Conservation (phyloP, 2,797 vertebrate species). For the Trachurus trachurus region DNA sequence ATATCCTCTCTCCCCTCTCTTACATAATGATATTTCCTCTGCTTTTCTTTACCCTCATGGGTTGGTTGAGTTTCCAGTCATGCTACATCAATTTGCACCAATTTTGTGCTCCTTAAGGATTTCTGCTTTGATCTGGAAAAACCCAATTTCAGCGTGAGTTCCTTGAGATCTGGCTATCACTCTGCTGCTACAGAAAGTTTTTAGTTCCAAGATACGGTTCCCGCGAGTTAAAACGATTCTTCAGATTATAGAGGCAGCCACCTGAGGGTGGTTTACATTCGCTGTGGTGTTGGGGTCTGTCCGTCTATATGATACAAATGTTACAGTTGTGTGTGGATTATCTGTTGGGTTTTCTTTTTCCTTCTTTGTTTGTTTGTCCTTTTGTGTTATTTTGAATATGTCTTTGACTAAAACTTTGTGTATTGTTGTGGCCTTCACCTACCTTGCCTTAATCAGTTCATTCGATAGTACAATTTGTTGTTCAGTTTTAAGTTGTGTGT, state of each 20-base stretch:
- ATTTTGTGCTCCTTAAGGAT: conserved; percentile 42
- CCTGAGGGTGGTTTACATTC: not conserved
- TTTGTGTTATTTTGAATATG: not conserved
- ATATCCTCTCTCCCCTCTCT: conserved; percentile 8
- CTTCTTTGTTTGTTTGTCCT: not conserved
- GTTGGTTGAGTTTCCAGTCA: conserved; percentile 77
- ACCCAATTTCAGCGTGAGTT: conserved; percentile 19
- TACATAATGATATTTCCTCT: conserved; percentile 14
- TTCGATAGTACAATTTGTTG: not conserved
- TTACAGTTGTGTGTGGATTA: not conserved
- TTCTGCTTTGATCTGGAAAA: conserved; percentile 58
- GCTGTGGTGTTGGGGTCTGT: conserved; percentile 2
- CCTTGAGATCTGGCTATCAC: conserved; percentile 26
- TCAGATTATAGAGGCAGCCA: not conserved
- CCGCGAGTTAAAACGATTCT: conserved; percentile 20
- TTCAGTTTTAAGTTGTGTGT: not conserved
- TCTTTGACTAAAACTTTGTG: not conserved
- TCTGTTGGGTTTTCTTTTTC: not conserved
- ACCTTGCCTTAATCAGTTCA: not conserved
- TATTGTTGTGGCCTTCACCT: not conserved
- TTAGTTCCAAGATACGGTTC: conserved; percentile 8
- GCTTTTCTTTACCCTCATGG: conserved; percentile 13
- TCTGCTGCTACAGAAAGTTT: conserved; percentile 15
- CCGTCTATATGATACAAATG: conserved; percentile 4
- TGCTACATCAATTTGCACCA: conserved; percentile 48